Evolutionary conservation across 1,140 invertebrate species (phyloP).

Genomic region (Nautilus pompilius): DNA sequence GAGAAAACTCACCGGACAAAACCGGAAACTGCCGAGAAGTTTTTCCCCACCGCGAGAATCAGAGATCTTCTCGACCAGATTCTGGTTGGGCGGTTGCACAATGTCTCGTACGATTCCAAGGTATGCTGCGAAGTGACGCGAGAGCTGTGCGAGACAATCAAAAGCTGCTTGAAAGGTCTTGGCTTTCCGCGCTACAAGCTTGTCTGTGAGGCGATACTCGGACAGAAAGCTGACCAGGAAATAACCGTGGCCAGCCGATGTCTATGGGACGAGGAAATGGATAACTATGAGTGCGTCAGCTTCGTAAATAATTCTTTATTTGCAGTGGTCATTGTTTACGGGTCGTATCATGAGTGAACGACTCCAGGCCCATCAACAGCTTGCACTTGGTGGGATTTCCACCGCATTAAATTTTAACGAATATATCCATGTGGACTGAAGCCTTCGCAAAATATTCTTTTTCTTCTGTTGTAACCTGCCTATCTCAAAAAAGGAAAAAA

Average conservation of each 20-base stretch:
- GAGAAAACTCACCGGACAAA: slow-evolving; percentile 30
- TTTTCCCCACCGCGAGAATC: slow-evolving; percentile 22
- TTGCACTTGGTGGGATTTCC: no score
- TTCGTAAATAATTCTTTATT: slow-evolving; percentile 37
- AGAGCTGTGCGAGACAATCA: slow-evolving; percentile 22
- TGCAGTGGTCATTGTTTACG: slow-evolving; percentile 43
- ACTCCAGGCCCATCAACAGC: no score
- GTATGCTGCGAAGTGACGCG: slow-evolving; percentile 16
- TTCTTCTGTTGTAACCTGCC: no score
- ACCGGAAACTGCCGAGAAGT: slow-evolving; percentile 16
- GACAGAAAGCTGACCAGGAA: slow-evolving; percentile 34
- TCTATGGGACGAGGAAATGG: slow-evolving; percentile 39
- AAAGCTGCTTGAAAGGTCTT: slow-evolving; percentile 28
- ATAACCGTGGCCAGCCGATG: slow-evolving; percentile 39
- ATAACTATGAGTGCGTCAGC: slow-evolving; percentile 35
- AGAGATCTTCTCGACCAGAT: slow-evolving; percentile 26
- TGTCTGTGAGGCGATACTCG: slow-evolving; percentile 36
- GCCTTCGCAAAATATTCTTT: no score
- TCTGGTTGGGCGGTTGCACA: slow-evolving; percentile 20
- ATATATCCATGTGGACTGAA: no score
- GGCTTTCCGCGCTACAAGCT: slow-evolving; percentile 38
- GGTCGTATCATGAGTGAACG: slow-evolving; percentile 46
- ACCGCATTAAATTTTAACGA: no score
- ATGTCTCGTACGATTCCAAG: slow-evolving; percentile 21
- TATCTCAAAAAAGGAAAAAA: no score